These are phyloP conservation scores for Jaculus jaculus DNA, from an alignment of 2,113 vertebrate genomes.

Conservation along the genomic window DNA sequence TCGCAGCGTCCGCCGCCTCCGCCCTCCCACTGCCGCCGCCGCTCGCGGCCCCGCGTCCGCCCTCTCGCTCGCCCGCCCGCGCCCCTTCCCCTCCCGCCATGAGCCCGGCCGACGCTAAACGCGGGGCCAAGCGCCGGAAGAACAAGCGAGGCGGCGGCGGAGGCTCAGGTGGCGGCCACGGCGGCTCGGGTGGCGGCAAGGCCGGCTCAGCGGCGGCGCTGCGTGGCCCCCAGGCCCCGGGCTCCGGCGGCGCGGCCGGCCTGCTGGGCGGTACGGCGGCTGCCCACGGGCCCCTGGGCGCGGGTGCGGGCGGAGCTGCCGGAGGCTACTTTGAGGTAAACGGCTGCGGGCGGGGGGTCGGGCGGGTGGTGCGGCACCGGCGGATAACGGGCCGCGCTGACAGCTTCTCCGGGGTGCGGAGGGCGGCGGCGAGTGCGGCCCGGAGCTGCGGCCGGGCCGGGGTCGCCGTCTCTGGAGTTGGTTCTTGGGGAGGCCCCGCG, in stretches of 20 bases:
- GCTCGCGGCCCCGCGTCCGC: conserved; percentile 41
- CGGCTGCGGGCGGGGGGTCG: conserved; percentile 49
- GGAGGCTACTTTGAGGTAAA: conserved; percentile 84
- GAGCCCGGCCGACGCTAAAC: conserved; percentile 97
- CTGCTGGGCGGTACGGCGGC: conserved; percentile 82
- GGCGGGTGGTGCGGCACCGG: neutral
- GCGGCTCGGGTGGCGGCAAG: conserved; percentile 88
- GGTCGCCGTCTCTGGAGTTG: neutral
- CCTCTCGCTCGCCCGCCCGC: conserved; percentile 51
- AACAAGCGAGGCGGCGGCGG: conserved; percentile 92
- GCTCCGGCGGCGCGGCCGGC: conserved; percentile 75
- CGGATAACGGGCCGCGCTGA: neutral
- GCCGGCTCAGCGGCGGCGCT: conserved; percentile 86
- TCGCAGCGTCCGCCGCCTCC: conserved; percentile 67
- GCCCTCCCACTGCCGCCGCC: conserved; percentile 63
- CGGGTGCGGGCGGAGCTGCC: conserved; percentile 82
- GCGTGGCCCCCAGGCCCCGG: conserved; percentile 81
- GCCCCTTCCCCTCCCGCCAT: conserved; percentile 84
- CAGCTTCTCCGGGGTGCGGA: neutral
- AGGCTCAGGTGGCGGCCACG: conserved; percentile 86
- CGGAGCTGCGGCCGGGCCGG: neutral
- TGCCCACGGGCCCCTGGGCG: conserved; percentile 80
- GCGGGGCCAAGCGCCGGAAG: conserved; percentile 97
- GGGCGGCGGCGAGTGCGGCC: neutral
- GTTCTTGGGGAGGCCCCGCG: neutral